Percentiles rank a stretch among this genome's conserved stretches.
Evolutionary conservation across 2,113 vertebrate genomes (phyloP).

Genomic region (Epinephelus cyanopodus): DNA sequence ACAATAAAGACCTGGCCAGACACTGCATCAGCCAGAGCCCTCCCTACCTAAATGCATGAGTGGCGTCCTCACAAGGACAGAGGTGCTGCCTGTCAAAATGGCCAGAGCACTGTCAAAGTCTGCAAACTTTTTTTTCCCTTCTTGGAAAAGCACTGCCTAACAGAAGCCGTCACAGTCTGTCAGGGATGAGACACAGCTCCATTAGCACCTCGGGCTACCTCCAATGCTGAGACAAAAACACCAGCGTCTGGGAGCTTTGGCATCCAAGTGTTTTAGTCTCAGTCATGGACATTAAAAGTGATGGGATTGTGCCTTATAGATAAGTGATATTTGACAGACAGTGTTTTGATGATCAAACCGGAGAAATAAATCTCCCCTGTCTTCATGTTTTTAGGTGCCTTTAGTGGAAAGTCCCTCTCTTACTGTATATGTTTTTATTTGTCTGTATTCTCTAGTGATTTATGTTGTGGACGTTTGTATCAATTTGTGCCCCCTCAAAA

Average conservation of each 20-base stretch:
- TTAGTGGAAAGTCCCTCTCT: constrained; percentile 16
- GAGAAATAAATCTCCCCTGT: not conserved
- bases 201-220: constrained; percentile 54
- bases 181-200: constrained; percentile 45
- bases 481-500: constrained; percentile 50
- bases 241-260: constrained; percentile 10
- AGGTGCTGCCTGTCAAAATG: constrained; percentile 49
- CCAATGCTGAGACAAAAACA: constrained; percentile 37
- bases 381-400: constrained; percentile 7
- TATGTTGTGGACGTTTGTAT: constrained; percentile 42
- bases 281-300: constrained; percentile 38
- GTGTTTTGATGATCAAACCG: constrained; percentile 25
- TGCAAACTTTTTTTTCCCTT: constrained; percentile 44
- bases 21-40: constrained; percentile 2
- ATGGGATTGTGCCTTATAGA: constrained; percentile 23
- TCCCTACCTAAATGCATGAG: constrained; percentile 40
- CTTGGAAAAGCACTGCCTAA: constrained; percentile 39
- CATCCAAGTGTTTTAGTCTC: constrained; percentile 51
- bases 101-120: constrained; percentile 20
- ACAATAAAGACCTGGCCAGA: constrained; percentile 57
- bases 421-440: constrained; percentile 15
- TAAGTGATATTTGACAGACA: constrained; percentile 30
- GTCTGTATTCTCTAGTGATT: constrained; percentile 45
- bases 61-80: constrained; percentile 54
- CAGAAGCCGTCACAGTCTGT: constrained; percentile 45